Evolutionary conservation across 1,140 invertebrate genomes (phyloP).

Genomic region (Tetramorium simillimum): DNA sequence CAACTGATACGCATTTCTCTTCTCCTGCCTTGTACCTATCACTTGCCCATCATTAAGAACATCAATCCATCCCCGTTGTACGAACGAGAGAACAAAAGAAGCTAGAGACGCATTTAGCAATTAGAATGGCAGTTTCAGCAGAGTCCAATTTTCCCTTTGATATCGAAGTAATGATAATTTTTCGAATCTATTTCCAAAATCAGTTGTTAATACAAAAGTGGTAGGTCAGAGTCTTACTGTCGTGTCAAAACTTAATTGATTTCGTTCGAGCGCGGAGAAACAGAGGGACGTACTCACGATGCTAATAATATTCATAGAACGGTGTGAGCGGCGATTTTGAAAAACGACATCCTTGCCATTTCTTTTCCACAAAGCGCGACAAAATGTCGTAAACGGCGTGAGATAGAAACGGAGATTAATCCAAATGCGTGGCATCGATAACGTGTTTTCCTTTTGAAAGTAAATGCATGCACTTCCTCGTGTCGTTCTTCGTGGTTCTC

Average conservation of each 20-base stretch:
- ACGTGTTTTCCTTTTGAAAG: constrained; percentile 38
- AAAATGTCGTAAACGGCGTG: neutral
- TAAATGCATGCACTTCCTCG: constrained; percentile 40
- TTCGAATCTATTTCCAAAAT: neutral
- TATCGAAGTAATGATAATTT: neutral
- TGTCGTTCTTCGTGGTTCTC: neutral
- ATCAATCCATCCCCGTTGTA: constrained; percentile 45
- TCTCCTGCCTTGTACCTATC: constrained; percentile 31
- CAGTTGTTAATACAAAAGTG: neutral
- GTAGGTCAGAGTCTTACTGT: neutral
- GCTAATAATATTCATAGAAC: neutral
- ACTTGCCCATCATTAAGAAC: constrained; percentile 41
- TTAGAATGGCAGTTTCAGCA: neutral
- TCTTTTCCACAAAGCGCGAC: neutral
- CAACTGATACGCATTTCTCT: constrained; percentile 63
- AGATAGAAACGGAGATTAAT: constrained; percentile 37
- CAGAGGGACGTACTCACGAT: neutral
- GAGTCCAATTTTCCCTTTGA: neutral
- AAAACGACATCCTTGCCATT: neutral
- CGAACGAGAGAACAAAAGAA: neutral
- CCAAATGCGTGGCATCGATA: constrained; percentile 12
- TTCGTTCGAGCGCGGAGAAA: neutral
- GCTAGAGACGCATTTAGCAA: neutral
- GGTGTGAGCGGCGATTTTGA: neutral
- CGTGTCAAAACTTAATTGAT: neutral